Percentiles rank a stretch among this genome's conserved stretches.
phyloP scores from a whole-genome alignment of 1,140 invertebrate genomes.

The Apis laboriosa region DNA sequence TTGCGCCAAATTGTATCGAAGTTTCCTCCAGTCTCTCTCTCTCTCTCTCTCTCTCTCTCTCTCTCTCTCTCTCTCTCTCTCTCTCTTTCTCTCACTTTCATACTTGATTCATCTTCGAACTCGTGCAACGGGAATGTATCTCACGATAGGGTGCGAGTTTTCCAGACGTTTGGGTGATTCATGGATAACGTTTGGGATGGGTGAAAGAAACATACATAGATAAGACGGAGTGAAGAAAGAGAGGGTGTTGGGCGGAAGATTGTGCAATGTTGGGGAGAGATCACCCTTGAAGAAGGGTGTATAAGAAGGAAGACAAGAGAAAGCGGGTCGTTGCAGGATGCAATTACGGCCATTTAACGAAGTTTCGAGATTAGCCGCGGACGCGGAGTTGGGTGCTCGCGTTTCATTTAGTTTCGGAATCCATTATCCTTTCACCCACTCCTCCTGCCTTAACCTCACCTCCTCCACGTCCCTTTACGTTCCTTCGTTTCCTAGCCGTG shows the following conservation, averaged over 20 bases:
- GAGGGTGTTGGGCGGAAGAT: constrained; percentile 30
- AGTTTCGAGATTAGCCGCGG: constrained; percentile 77
- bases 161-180: constrained; percentile 43
- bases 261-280: background rate
- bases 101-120: background rate
- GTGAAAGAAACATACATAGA: background rate
- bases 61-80: background rate
- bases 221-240: background rate
- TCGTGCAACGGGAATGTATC: constrained; percentile 44
- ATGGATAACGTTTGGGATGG: background rate
- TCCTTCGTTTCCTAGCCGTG: background rate
- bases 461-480: background rate
- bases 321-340: constrained; percentile 64
- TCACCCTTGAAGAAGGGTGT: background rate
- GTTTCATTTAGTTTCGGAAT: constrained; percentile 77
- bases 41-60: background rate
- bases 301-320: constrained; percentile 36
- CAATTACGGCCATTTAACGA: constrained; percentile 78
- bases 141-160: constrained; percentile 31
- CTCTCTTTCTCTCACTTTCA: background rate
- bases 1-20: constrained; percentile 61
- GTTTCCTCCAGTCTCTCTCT: constrained; percentile 6
- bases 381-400: constrained; percentile 62
- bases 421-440: constrained; percentile 72
- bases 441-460: background rate